Evolutionary conservation across 2,797 vertebrate genomes (phyloP), one percentile per base, ranked within the genome.

Genomic region (Sparus aurata): DNA sequence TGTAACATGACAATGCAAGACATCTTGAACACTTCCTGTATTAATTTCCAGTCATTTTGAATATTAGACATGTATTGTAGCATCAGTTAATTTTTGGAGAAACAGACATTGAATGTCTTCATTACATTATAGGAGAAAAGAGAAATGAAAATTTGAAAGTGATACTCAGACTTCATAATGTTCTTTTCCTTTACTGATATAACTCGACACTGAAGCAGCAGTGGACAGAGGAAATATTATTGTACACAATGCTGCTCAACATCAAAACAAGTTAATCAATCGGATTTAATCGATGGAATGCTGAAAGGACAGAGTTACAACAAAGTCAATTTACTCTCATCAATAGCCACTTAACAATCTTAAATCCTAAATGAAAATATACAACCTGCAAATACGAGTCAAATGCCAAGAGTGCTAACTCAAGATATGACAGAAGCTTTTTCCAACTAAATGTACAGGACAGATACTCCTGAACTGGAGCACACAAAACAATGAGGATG

Each of bases 261-360:
- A 86, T 85, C 73, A 86, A 77, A 93, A 87, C 85, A 88, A 83
- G 77, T 78, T 78, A 87, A 93, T 92, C 87, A 91, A 87, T 89
- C 23, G 60, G 87, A 87, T 73, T 38, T 38, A 38, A 38, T 38
- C 38, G 10, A 11, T 38, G 38, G 38, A 7, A 54, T 57, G 60
- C 75, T 65, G 83, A 86, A 88, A 86, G 75, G 69, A 80, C 85
- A 88, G 80, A 67, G 84, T 77, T 80, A 68, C 80, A 85, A 72
- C 73, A 80, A 83, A 93, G 90, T 90, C 90, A 71, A 85, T 87
- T 79, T 57, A 0, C 70, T 50, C 73, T 64, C 81, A 75, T 91
- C 86, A 84, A 89, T 90, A 87, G 55, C 60, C 80, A 76, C 84
- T 83, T 80, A 90, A 89, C 85, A 85, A 84, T 83, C 80, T 85